Percentiles rank a stretch among this genome's conserved stretches.
phyloP scores from a whole-genome alignment of 2,113 vertebrate species.

The Tragelaphus strepsiceros region DNA sequence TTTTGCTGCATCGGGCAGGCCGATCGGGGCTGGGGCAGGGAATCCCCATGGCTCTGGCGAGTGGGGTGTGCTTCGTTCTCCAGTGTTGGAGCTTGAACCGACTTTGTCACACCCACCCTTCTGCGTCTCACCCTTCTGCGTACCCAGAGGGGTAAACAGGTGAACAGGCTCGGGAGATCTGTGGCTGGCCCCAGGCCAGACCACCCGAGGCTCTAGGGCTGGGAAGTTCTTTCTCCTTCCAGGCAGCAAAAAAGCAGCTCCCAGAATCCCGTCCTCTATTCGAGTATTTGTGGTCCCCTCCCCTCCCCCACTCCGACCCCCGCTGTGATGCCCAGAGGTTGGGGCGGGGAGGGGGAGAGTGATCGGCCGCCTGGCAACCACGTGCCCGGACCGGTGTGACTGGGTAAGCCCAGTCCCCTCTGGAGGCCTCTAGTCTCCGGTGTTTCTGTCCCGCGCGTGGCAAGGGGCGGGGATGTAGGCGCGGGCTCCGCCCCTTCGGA shows the following conservation, averaged over 20 bases:
- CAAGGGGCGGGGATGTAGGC: background rate
- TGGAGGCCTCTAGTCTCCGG: background rate
- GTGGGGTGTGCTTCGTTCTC: background rate
- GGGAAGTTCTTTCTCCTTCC: background rate
- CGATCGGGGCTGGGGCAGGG: fast-evolving
- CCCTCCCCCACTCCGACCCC: background rate
- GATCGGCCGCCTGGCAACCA: background rate
- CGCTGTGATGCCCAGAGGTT: background rate
- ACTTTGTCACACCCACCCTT: background rate
- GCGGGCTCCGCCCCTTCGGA: background rate
- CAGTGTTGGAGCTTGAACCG: background rate
- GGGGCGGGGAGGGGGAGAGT: background rate
- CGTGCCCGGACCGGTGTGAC: background rate
- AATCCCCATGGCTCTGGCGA: background rate
- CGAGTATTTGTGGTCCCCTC: background rate
- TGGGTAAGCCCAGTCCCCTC: background rate
- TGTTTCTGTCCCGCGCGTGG: background rate
- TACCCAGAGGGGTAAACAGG: background rate
- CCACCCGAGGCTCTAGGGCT: fast-evolving
- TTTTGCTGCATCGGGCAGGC: background rate
- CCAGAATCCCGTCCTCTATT: background rate
- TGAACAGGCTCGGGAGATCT: background rate
- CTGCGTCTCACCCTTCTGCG: background rate
- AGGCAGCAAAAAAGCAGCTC: background rate
- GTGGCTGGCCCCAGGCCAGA: background rate